phyloP scores from a whole-genome alignment of 1,140 invertebrate species.

The Aphis gossypii region DNA sequence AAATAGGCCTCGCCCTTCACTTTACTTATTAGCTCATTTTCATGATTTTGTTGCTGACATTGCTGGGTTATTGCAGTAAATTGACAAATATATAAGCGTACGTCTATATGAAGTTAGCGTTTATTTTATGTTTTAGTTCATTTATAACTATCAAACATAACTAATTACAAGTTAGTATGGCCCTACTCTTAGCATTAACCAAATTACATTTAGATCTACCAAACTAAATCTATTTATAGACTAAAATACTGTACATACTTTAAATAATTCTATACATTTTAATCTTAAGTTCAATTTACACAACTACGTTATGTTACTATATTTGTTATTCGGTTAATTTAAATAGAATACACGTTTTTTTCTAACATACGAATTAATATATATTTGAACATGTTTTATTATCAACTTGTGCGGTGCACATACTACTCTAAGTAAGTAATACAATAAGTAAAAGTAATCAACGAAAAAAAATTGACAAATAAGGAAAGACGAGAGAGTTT shows the following conservation, averaged over 20 bases:
- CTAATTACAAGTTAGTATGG: neutral
- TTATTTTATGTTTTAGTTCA: neutral
- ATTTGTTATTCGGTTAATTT: neutral
- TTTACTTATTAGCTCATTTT: conserved; percentile 56
- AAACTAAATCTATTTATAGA: neutral
- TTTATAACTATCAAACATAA: neutral
- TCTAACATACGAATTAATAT: neutral
- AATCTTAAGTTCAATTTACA: neutral
- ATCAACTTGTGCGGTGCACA: neutral
- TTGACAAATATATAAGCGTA: conserved; percentile 5
- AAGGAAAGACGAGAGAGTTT: neutral
- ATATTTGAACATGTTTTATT: conserved; percentile 1
- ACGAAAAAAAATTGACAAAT: conserved; percentile 10
- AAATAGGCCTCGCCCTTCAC: conserved; percentile 58
- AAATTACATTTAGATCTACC: neutral
- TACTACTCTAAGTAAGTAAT: neutral
- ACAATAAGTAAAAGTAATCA: conserved; percentile 5
- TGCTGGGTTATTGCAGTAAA: neutral
- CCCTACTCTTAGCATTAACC: neutral
- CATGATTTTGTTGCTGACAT: neutral
- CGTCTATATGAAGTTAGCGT: neutral
- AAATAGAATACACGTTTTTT: conserved; percentile 1
- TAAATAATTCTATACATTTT: neutral
- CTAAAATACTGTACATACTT: neutral
- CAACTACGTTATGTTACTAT: neutral